Conservation (phyloP, 2,888 invertebrate species). For the Lepidocyrtinus sp. region DNA sequence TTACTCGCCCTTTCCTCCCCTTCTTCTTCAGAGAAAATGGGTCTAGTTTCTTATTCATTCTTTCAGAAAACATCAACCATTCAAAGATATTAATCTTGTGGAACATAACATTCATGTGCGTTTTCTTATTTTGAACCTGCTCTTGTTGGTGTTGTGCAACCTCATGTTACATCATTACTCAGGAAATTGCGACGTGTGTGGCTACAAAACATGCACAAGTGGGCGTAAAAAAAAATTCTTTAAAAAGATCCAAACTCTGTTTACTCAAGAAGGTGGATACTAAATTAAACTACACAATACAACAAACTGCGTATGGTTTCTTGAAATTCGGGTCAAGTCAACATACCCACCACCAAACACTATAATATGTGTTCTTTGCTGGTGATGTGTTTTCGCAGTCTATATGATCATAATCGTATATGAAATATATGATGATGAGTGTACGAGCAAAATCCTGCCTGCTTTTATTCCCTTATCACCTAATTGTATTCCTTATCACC, state of each 20-base stretch:
- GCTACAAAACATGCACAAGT: background rate
- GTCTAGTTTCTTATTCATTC: too few relatives aligned
- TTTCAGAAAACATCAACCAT: too few relatives aligned
- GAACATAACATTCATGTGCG: background rate
- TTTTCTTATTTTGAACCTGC: slow-evolving; percentile 14
- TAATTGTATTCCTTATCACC: too few relatives aligned
- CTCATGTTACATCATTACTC: background rate
- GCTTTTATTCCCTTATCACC: too few relatives aligned
- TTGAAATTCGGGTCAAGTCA: slow-evolving; percentile 25
- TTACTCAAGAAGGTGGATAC: slow-evolving; percentile 27
- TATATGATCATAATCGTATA: too few relatives aligned
- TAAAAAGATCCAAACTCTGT: too few relatives aligned
- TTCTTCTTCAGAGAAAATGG: background rate
- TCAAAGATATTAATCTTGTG: too few relatives aligned
- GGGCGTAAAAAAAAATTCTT: slow-evolving; percentile 10
- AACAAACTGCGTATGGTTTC: slow-evolving; percentile 6
- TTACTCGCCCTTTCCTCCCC: slow-evolving; percentile 63
- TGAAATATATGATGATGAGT: too few relatives aligned
- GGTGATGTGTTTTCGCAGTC: too few relatives aligned
- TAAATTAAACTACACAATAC: background rate
- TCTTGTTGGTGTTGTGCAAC: background rate
- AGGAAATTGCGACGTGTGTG: background rate
- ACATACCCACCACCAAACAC: background rate
- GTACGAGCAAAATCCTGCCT: too few relatives aligned
- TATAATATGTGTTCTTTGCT: background rate